These are phyloP conservation scores for Carabus problematicus DNA, from an alignment of 2,888 invertebrate genomes.

Conservation along the genomic window DNA sequence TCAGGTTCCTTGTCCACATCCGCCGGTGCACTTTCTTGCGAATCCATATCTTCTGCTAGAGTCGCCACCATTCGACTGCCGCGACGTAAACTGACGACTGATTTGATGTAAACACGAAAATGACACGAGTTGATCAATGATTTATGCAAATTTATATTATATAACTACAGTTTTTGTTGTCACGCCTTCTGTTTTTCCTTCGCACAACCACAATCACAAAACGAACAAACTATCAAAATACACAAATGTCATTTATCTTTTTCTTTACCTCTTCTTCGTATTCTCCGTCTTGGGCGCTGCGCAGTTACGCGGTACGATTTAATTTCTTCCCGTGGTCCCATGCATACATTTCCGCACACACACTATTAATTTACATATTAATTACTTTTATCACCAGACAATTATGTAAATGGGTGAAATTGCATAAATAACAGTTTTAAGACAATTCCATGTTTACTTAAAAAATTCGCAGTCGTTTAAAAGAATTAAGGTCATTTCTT, in stretches of 20 bases:
- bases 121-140: constrained; percentile 29
- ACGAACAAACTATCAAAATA: constrained; percentile 25
- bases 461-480: no score
- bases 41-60: constrained; percentile 44
- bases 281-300: constrained; percentile 16
- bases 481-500: no score
- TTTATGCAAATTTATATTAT: constrained; percentile 38
- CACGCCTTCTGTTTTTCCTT: constrained; percentile 40
- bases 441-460: no score
- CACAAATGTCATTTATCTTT: constrained; percentile 39
- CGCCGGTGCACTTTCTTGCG: constrained; percentile 45
- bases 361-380: no score
- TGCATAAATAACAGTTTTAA: no score
- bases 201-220: constrained; percentile 35
- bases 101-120: constrained; percentile 22
- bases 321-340: neutral
- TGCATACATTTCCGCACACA: no score
- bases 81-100: neutral
- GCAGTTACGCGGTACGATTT: constrained; percentile 13
- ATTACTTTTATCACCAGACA: no score
- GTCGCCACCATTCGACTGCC: constrained; percentile 49
- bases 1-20: constrained; percentile 48
- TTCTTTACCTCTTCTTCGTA: constrained; percentile 31
- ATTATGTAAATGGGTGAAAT: no score
- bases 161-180: constrained; percentile 34